A percentile compares a stretch with the other conserved stretches of the same genome.
phyloP scores from a whole-genome alignment of 2,888 invertebrate species.

The Trachelus iudaicus region DNA sequence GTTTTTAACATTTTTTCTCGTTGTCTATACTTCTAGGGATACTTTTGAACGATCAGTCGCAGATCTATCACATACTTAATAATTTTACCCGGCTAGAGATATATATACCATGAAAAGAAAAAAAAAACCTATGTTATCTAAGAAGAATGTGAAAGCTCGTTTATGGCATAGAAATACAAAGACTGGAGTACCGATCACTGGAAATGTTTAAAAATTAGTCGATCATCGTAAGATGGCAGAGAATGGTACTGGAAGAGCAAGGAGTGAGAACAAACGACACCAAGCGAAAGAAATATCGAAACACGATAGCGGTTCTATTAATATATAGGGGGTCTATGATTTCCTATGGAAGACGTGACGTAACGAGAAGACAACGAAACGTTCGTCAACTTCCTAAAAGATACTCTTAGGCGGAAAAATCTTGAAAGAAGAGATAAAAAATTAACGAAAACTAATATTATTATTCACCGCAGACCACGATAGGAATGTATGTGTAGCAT shows the following conservation, averaged over 20 bases:
- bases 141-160: conserved; percentile 19
- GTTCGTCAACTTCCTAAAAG: too few species aligned
- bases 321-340: conserved; percentile 19
- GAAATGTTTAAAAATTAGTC: conserved; percentile 29
- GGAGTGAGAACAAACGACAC: conserved; percentile 20
- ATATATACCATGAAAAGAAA: conserved; percentile 2
- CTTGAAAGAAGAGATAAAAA: not conserved
- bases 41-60: too few species aligned
- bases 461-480: not conserved
- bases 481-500: not conserved
- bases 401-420: too few species aligned
- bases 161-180: conserved; percentile 27
- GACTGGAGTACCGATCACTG: conserved; percentile 25
- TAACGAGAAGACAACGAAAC: not conserved
- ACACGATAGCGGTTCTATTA: conserved; percentile 26
- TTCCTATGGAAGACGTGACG: not conserved
- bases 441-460: not conserved
- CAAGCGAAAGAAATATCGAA: conserved; percentile 25
- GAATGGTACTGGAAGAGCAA: conserved; percentile 25
- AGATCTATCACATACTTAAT: too few species aligned
- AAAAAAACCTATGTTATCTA: conserved; percentile 17
- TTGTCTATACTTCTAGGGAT: too few species aligned
- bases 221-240: conserved; percentile 27
- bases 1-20: too few species aligned
- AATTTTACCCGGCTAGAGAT: too few species aligned